These are phyloP conservation scores for Rhynchonycteris naso DNA, from an alignment of 2,797 vertebrate genomes.

Conservation along the genomic window DNA sequence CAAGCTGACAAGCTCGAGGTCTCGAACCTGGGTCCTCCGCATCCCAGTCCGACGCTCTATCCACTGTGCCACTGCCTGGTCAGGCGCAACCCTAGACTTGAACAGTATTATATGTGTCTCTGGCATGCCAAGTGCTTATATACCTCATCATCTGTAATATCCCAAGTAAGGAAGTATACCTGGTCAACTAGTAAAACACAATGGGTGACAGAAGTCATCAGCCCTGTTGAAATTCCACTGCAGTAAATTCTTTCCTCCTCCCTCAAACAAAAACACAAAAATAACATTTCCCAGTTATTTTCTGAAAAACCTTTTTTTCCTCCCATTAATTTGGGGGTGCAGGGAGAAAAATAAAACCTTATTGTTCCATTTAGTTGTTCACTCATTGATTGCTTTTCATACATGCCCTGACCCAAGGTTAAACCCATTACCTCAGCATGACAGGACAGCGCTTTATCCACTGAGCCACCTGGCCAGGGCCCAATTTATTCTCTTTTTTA, in stretches of 20 bases:
- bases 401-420: too few relatives aligned
- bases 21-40: too few relatives aligned
- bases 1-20: too few relatives aligned
- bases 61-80: too few relatives aligned
- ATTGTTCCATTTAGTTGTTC: too few relatives aligned
- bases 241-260: not conserved
- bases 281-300: not conserved
- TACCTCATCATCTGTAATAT: not conserved
- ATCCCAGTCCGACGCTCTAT: too few relatives aligned
- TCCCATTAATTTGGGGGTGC: too few relatives aligned
- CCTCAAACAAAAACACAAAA: not conserved
- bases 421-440: too few relatives aligned
- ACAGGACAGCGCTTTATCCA: too few relatives aligned
- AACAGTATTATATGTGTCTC: not conserved
- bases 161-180: not conserved
- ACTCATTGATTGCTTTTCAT: too few relatives aligned
- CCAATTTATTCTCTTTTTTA: not conserved
- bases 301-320: not conserved
- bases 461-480: too few relatives aligned
- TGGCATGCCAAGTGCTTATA: not conserved
- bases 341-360: too few relatives aligned
- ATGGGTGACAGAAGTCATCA: not conserved
- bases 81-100: not conserved
- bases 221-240: not conserved
- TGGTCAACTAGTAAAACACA: not conserved